Evolutionary conservation across 2,797 vertebrate genomes (phyloP), one percentile per base, ranked within the genome.

Genomic region (Ataeniobius toweri): DNA sequence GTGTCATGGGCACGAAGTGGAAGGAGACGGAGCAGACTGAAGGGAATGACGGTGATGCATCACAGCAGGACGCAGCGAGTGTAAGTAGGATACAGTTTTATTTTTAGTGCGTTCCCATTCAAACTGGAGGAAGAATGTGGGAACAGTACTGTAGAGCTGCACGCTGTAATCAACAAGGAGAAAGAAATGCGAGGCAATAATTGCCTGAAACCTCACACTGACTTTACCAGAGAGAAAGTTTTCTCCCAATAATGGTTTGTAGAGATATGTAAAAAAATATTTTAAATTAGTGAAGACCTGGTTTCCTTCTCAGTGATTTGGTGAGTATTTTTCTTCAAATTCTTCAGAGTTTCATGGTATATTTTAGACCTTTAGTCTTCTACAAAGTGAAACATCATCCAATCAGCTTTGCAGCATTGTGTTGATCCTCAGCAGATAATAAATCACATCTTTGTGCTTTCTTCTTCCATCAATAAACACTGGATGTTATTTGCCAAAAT

Each of bases 1-100:
- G 73, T 84, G 92, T 81, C 83, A 96, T 96, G 95, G 93, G 94
- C 80, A 70, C 86, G 26, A 92, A 90, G 87, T 51, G 65, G 36
- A 89, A 90, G 88, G 93, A 92, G 87, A 89, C 80, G 79, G 76
- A 91, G 70, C 81, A 74, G 79, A 56, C 65, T 0, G 88, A 71
- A 26, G 69, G 90, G 28, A 91, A 87, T n/a, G 84, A 83, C 46
- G 93, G 82, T 31, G 93, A 91, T 78, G 71, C 74, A 28, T 71
- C 89, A 76, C 87, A 89, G 12, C 88, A 73, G 44, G 95, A 95
- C 2, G 14, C 68, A 4, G 83, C 92, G 26, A 95, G 94, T 75
- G 96, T 96, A 83, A 96, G 95, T 95, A 71, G 46, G 1, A 63
- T 39, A 12, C 44, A 36, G 1, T 53, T 51, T 44, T 67, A 24